phyloP scores from a whole-genome alignment of 2,113 vertebrate genomes.

The Telmatochromis brachygnathus region DNA sequence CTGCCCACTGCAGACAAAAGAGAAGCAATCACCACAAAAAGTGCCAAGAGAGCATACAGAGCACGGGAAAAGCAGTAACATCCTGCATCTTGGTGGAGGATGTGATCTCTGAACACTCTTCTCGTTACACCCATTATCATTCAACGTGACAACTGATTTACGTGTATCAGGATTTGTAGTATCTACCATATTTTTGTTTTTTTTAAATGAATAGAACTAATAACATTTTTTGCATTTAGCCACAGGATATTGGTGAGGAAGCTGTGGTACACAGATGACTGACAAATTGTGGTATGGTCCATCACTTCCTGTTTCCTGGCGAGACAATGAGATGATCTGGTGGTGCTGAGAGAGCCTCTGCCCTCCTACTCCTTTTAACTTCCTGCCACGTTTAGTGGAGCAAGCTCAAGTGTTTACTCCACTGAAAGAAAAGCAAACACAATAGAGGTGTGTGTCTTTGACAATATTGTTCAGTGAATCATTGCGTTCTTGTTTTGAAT shows the following conservation, averaged over 20 bases:
- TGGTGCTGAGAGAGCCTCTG: slow-evolving; percentile 23
- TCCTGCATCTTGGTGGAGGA: background rate
- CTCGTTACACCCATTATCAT: background rate
- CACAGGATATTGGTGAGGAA: slow-evolving; percentile 44
- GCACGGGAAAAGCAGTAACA: background rate
- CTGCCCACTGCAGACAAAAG: slow-evolving; percentile 78
- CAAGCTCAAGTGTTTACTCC: background rate
- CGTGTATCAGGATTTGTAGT: background rate
- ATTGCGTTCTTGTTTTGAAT: background rate
- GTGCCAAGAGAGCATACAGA: background rate
- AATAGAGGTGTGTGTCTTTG: slow-evolving; percentile 17
- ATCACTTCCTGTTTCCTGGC: slow-evolving; percentile 47
- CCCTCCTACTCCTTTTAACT: slow-evolving; percentile 34
- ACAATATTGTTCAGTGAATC: background rate
- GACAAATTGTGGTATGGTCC: slow-evolving; percentile 16
- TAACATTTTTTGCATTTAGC: background rate
- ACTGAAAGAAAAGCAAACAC: slow-evolving; percentile 3
- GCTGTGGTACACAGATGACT: background rate
- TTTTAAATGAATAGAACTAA: background rate
- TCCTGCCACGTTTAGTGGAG: slow-evolving; percentile 1
- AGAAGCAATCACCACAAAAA: background rate
- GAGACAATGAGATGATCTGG: slow-evolving; percentile 18
- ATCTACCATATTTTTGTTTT: background rate
- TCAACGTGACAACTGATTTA: background rate
- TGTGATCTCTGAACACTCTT: background rate